phyloP scores from a whole-genome alignment of 2,797 vertebrate species.

The Falco rusticolus region DNA sequence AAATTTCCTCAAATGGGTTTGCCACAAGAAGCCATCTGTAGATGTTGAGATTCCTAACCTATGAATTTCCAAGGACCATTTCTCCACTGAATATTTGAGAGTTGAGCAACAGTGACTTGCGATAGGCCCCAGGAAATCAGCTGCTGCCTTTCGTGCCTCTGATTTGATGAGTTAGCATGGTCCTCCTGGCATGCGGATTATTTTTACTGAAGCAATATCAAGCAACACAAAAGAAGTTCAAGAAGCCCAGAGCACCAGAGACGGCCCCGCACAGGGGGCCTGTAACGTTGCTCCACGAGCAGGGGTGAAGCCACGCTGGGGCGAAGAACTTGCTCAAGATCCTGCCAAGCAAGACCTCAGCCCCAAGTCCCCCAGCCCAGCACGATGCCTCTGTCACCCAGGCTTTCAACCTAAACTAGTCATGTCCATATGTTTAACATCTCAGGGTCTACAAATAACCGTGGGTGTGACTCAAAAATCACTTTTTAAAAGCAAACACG shows the following conservation, averaged over 20 bases:
- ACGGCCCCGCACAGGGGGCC: neutral
- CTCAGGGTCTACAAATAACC: neutral
- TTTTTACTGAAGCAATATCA: constrained; percentile 48
- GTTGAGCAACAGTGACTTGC: constrained; percentile 4
- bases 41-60: constrained; percentile 35
- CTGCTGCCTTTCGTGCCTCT: constrained; percentile 44
- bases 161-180: constrained; percentile 46
- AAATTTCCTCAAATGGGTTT: neutral
- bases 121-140: constrained; percentile 50
- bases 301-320: neutral
- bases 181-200: constrained; percentile 26
- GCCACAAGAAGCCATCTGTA: neutral
- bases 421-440: neutral
- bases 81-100: constrained; percentile 16
- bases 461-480: neutral
- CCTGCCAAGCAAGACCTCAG: neutral
- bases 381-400: neutral
- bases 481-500: neutral
- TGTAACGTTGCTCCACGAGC: fast-evolving
- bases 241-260: neutral
- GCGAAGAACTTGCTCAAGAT: neutral
- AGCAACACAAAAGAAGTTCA: constrained; percentile 42
- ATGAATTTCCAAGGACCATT: neutral
- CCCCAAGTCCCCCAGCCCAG: neutral
- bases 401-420: neutral